Conservation (phyloP, 2,888 invertebrate genomes). For the Taenaris catops region DNA sequence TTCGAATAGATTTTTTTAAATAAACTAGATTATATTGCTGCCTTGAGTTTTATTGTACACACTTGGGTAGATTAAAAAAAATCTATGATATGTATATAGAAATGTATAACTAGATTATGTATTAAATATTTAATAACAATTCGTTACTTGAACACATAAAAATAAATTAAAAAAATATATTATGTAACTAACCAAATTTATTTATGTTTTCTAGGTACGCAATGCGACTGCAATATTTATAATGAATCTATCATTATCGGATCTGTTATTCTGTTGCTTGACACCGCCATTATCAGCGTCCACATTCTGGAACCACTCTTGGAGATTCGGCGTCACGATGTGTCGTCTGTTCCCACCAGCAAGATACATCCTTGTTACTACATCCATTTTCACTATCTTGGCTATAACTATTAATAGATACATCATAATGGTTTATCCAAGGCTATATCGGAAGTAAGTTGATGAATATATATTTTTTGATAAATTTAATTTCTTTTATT, state of each 20-base stretch:
- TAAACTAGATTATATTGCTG: too few relatives aligned
- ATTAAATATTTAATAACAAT: too few relatives aligned
- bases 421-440: constrained; percentile 89
- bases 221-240: constrained; percentile 92
- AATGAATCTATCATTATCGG: constrained; percentile 88
- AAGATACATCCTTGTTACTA: constrained; percentile 87
- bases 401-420: constrained; percentile 92
- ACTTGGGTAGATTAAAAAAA: too few relatives aligned
- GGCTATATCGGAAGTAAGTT: constrained; percentile 86
- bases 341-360: constrained; percentile 88
- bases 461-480: too few relatives aligned
- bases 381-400: constrained; percentile 88
- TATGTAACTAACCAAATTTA: too few relatives aligned
- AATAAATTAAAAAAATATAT: too few relatives aligned
- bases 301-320: constrained; percentile 85
- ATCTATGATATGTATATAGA: too few relatives aligned
- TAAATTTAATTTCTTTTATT: too few relatives aligned
- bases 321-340: constrained; percentile 84
- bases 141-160: too few relatives aligned
- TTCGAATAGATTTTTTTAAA: too few relatives aligned
- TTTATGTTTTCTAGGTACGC: constrained; percentile 79
- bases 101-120: too few relatives aligned
- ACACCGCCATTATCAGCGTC: constrained; percentile 89
- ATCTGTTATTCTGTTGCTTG: constrained; percentile 89
- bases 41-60: too few relatives aligned